Percentiles rank a stretch among this genome's conserved stretches.
phyloP scores from a whole-genome alignment of 2,888 invertebrate species.

The Sminthurides aquaticus region DNA sequence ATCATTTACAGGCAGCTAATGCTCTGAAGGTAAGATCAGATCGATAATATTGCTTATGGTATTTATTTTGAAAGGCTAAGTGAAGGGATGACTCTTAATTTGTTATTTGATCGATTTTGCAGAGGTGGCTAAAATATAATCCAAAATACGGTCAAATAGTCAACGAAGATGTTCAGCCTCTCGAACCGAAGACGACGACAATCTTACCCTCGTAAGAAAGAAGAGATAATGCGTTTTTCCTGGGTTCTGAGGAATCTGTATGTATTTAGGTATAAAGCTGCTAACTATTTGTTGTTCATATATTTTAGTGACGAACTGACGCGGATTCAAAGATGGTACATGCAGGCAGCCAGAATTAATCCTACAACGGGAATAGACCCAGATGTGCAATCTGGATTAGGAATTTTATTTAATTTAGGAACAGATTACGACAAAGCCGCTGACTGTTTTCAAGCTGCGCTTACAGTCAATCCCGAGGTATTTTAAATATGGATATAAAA shows the following conservation, averaged over 20 bases:
- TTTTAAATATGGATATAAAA: no score
- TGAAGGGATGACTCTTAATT: no score
- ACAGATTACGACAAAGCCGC: slow-evolving; percentile 93
- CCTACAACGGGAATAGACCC: slow-evolving; percentile 66
- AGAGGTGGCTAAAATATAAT: slow-evolving; percentile 46
- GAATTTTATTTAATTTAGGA: slow-evolving; percentile 88
- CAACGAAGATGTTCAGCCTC: slow-evolving; percentile 34
- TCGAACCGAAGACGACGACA: slow-evolving; percentile 23
- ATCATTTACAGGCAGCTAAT: slow-evolving; percentile 79
- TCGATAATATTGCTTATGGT: background rate
- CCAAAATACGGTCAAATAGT: slow-evolving; percentile 48
- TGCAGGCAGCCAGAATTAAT: slow-evolving; percentile 70
- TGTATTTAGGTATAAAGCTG: background rate
- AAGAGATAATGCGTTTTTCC: background rate
- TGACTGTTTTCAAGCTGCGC: slow-evolving; percentile 87
- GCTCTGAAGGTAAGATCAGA: slow-evolving; percentile 54
- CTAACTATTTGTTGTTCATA: no score
- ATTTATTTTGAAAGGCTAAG: background rate
- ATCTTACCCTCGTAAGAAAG: slow-evolving; percentile 34
- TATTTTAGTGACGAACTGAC: slow-evolving; percentile 54
- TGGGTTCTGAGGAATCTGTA: background rate
- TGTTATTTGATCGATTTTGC: slow-evolving; percentile 18
- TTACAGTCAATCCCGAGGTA: slow-evolving; percentile 71
- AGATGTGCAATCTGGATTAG: slow-evolving; percentile 87
- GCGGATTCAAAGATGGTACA: slow-evolving; percentile 65